Conservation (phyloP, 2,797 vertebrate genomes). For the Coracias cyanogaster region DNA sequence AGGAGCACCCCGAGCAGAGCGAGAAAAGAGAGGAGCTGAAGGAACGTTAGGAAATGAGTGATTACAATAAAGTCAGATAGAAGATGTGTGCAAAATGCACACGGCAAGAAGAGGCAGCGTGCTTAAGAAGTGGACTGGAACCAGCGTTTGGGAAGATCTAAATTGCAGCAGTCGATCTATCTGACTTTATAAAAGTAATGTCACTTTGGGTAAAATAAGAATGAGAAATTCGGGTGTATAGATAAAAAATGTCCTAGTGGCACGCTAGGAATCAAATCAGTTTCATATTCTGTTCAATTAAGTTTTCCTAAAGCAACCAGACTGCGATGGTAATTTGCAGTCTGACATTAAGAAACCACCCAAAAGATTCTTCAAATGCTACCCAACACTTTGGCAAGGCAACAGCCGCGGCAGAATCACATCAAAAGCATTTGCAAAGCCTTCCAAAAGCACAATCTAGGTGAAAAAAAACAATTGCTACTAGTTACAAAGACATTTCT, state of each 20-base stretch:
- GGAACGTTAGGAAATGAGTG: conserved; percentile 11
- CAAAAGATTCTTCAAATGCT: not conserved
- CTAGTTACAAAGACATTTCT: not conserved
- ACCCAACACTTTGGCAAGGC: not conserved
- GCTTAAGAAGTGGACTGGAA: not conserved
- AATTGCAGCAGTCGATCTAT: not conserved
- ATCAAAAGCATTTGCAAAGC: not conserved
- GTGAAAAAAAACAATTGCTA: not conserved
- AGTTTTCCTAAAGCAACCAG: not conserved
- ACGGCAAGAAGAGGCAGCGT: not conserved
- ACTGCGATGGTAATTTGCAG: not conserved
- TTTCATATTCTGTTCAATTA: not conserved
- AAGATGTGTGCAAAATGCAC: not conserved
- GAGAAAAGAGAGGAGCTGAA: not conserved
- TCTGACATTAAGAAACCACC: not conserved
- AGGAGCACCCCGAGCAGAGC: not conserved
- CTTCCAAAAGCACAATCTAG: not conserved
- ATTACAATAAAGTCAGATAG: not conserved
- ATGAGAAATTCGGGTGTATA: not conserved
- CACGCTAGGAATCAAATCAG: not conserved
- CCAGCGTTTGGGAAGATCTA: not conserved
- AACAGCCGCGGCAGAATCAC: not conserved
- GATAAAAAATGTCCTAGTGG: not conserved
- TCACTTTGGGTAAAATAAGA: not conserved
- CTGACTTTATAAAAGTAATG: not conserved